These are phyloP conservation scores for Zootoca vivipara DNA, from an alignment of 2,113 vertebrate genomes.

Conservation along the genomic window DNA sequence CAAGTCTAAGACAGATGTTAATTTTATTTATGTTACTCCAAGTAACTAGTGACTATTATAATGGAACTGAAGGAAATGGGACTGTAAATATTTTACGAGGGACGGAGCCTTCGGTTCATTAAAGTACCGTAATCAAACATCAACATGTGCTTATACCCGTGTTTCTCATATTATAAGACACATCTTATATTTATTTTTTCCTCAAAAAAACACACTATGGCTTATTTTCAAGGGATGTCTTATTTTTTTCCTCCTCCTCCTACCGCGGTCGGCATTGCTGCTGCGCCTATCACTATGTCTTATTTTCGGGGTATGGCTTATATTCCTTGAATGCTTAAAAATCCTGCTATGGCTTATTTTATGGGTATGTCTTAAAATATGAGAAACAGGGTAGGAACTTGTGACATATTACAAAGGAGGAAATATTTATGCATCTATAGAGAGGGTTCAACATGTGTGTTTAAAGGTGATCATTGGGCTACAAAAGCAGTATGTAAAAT, in stretches of 20 bases:
- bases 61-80: not conserved
- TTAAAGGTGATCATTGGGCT: not conserved
- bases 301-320: no score
- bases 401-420: not conserved
- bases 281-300: no score
- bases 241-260: no score
- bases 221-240: no score
- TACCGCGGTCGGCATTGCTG: no score
- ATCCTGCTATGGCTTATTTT: no score
- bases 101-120: not conserved
- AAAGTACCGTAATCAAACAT: not conserved
- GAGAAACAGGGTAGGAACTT: no score
- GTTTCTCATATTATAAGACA: no score
- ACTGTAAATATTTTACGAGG: not conserved
- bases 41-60: not conserved
- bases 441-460: not conserved
- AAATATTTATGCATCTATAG: not conserved
- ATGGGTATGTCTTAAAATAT: no score
- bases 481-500: not conserved
- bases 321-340: no score
- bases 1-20: not conserved
- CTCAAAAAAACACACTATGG: no score
- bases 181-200: no score
- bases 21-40: not conserved
- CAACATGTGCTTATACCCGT: not conserved